Conservation (phyloP, 2,888 invertebrate genomes). For the Balanococcus diminutus region DNA sequence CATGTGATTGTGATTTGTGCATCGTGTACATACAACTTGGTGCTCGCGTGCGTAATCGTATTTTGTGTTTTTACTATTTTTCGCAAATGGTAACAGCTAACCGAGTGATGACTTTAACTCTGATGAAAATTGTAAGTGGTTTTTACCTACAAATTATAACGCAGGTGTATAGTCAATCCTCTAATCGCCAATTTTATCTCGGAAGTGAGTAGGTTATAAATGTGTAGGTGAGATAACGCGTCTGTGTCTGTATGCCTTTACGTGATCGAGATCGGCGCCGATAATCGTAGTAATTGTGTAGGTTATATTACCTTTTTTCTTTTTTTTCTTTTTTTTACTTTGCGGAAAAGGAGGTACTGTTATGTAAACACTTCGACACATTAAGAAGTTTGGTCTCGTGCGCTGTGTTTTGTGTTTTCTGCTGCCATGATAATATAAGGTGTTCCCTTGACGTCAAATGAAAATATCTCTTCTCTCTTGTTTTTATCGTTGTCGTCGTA, state of each 20-base stretch:
- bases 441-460: neutral
- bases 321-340: neutral
- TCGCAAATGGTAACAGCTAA: neutral
- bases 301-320: neutral
- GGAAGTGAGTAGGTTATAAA: neutral
- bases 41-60: neutral
- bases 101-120: neutral
- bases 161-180: neutral
- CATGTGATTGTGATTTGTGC: neutral
- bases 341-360: neutral
- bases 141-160: neutral
- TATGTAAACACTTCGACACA: neutral
- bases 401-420: neutral
- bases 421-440: neutral
- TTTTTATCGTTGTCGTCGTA: neutral
- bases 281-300: conserved; percentile 8
- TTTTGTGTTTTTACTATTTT: neutral
- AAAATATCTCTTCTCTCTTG: neutral
- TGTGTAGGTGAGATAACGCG: neutral
- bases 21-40: neutral
- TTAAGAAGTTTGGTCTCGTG: neutral
- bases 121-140: neutral
- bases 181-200: conserved; percentile 1
- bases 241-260: neutral
- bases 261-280: conserved; percentile 29